Base-by-base conservation (phyloP, 2,113 vertebrate species). In the Ciconia stormi region DNA sequence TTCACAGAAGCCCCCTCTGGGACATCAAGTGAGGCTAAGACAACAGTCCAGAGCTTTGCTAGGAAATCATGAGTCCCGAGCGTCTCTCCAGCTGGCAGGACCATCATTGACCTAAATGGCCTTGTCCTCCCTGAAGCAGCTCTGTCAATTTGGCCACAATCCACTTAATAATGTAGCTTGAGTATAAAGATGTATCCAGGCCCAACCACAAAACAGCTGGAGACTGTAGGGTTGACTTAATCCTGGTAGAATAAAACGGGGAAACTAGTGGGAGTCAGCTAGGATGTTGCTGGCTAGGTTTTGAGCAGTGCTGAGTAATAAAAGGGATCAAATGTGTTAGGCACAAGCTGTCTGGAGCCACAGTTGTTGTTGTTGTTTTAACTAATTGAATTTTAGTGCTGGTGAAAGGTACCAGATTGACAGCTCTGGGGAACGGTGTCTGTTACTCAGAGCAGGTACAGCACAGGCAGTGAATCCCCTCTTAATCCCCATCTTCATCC, bases 101-200 rank as follows among this genome's bases (percentile, higher is more conserved):
- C 92, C 87, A 55, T 88, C 88, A 82, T 10, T 96, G 97, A 95
- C 96, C 96, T 90, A 55, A 49, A 16, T 91, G 96, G 97, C 94
- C 95, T 90, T 96, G 96, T 96, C 93, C 84, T 94, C 95, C 95
- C 94, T 58, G 84, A 95, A 96, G 69, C 90, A 93, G 93, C 78
- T 95, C 93, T 85, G 90, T 95, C 93, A 93, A 82, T 95, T 97
- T 96, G 97, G 96, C 97, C 91, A 83, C 90, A 66, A 87, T 97
- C 97, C 97, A 97, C 95, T 96, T 95, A 96, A 96, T 97, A 97
- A 97, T 89, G 97, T 74, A 94, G 95, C 90, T 93, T 27, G 84
- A 95, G 93, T 81, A 86, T 91, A 94, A 95, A 95, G 97, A 96
- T 73, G 71, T 93, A 92, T 96, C 95, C 97, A 96, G 91, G 90